phyloP scores from a whole-genome alignment of 2,888 invertebrate genomes.

The Drosophila fulvimacula region DNA sequence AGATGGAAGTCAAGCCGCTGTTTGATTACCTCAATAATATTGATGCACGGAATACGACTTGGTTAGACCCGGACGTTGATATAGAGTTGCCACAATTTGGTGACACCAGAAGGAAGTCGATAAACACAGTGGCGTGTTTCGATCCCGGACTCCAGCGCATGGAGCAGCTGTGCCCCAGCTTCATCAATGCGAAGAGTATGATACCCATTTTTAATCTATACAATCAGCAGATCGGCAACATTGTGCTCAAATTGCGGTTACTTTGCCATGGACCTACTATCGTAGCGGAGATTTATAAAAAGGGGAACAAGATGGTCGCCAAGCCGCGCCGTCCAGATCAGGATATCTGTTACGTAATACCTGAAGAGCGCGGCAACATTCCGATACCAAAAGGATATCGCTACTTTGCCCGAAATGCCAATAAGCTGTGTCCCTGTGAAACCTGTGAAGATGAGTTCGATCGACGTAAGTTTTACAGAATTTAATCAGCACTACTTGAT shows the following conservation, averaged over 20 bases:
- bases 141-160: slow-evolving; percentile 44
- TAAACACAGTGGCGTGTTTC: slow-evolving; percentile 66
- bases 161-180: slow-evolving; percentile 77
- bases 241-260: slow-evolving; percentile 80
- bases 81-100: neutral
- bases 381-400: slow-evolving; percentile 53
- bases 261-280: slow-evolving; percentile 82
- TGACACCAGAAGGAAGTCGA: neutral
- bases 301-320: slow-evolving; percentile 5
- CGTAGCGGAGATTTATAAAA: slow-evolving; percentile 68
- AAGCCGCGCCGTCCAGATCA: slow-evolving; percentile 10
- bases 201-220: slow-evolving; percentile 80
- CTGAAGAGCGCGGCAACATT: neutral
- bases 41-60: neutral
- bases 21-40: slow-evolving; percentile 78
- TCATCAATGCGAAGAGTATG: slow-evolving; percentile 73
- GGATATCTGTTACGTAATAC: slow-evolving; percentile 34
- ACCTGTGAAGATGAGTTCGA: slow-evolving; percentile 75
- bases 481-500: no score
- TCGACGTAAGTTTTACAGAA: slow-evolving; percentile 56
- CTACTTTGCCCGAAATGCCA: slow-evolving; percentile 65
- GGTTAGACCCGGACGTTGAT: neutral
- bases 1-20: slow-evolving; percentile 23
- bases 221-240: slow-evolving; percentile 79
- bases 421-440: slow-evolving; percentile 37